Conservation (phyloP, 2,888 invertebrate species). For the Eupithecia tripunctaria region DNA sequence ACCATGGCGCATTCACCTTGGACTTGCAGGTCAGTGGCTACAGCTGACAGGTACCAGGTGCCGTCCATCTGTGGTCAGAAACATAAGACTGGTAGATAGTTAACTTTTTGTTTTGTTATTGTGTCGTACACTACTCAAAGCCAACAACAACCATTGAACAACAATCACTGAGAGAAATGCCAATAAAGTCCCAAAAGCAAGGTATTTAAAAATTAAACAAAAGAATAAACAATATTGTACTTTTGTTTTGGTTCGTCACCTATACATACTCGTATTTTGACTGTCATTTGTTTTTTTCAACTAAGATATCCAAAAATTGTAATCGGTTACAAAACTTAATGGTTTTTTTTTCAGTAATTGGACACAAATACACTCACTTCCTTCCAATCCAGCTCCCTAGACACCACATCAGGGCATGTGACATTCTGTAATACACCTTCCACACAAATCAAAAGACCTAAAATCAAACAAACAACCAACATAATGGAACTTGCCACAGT, state of each 20-base stretch:
- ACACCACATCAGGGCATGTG: conserved; percentile 65
- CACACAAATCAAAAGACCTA: conserved; percentile 56
- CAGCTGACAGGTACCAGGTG: conserved; percentile 71
- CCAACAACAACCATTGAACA: too few relatives aligned
- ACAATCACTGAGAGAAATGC: neutral
- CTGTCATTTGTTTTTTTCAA: neutral
- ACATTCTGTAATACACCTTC: conserved; percentile 63
- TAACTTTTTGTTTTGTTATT: neutral
- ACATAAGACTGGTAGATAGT: neutral
- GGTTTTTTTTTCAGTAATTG: neutral
- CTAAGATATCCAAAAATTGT: neutral
- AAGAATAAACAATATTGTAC: neutral
- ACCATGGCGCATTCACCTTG: conserved; percentile 74
- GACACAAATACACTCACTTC: conserved; percentile 62
- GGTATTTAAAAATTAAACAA: neutral
- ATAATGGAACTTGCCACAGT: conserved; percentile 57
- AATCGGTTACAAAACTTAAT: neutral
- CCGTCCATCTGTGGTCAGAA: conserved; percentile 65
- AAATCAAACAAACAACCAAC: conserved; percentile 56
- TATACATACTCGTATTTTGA: neutral
- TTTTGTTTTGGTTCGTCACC: neutral
- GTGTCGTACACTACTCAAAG: neutral
- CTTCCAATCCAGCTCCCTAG: conserved; percentile 74
- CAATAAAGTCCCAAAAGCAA: neutral
- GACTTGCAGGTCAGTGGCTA: conserved; percentile 66